phyloP scores from a whole-genome alignment of 2,113 vertebrate genomes.

The Anguilla japonica region DNA sequence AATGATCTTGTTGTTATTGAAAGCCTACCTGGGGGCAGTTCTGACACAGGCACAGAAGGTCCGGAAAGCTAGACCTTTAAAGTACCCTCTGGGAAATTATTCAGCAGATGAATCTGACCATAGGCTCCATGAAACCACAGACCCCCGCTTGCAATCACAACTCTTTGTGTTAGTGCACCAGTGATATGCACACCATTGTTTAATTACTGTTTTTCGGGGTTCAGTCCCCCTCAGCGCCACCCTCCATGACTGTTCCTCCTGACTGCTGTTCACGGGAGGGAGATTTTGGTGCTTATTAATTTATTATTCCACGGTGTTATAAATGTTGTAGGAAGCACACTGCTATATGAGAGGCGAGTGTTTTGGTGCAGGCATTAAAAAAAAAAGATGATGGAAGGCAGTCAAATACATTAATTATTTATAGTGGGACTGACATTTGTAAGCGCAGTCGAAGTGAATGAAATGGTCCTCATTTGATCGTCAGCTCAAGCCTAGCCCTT shows the following conservation, averaged over 20 bases:
- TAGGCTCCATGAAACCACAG: constrained; percentile 38
- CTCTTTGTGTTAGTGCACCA: background rate
- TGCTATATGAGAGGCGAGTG: constrained; percentile 41
- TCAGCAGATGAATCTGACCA: constrained; percentile 49
- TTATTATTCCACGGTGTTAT: constrained; percentile 42
- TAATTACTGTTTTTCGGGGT: background rate
- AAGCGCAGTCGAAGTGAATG: constrained; percentile 37
- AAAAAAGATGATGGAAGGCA: constrained; percentile 29
- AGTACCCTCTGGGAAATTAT: constrained; percentile 61
- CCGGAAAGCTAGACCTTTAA: constrained; percentile 57
- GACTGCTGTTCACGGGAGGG: constrained; percentile 18
- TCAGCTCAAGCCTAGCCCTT: constrained; percentile 24
- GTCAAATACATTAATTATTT: constrained; percentile 52
- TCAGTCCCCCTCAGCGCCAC: too few species aligned
- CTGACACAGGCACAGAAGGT: constrained; percentile 50
- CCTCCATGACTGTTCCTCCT: constrained; percentile 30
- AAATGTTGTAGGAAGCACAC: constrained; percentile 42
- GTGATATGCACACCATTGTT: background rate
- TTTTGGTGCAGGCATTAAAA: constrained; percentile 39
- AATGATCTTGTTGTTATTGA: background rate
- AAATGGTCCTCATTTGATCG: constrained; percentile 32
- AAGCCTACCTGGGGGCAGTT: constrained; percentile 61
- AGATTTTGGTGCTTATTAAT: constrained; percentile 37
- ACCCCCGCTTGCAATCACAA: background rate
- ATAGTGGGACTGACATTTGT: constrained; percentile 43